phyloP scores from a whole-genome alignment of 2,113 vertebrate species.

The Suricata suricatta region DNA sequence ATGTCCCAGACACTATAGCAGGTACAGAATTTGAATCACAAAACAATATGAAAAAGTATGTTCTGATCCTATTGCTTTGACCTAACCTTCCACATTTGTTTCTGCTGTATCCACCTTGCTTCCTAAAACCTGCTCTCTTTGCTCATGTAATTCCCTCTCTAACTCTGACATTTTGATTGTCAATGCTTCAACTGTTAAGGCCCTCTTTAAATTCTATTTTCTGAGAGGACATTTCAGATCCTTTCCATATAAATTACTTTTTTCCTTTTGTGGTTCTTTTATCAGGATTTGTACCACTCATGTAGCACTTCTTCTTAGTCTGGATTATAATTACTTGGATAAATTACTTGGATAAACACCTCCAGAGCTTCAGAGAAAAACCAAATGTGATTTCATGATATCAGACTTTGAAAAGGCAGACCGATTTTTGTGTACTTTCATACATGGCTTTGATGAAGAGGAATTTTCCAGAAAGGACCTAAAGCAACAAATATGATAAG shows the following conservation, averaged over 20 bases:
- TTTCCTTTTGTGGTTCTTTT: background rate
- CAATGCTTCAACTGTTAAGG: background rate
- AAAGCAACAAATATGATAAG: background rate
- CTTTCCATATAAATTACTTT: background rate
- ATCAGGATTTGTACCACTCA: background rate
- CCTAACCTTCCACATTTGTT: conserved; percentile 2
- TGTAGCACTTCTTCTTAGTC: background rate
- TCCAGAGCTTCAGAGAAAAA: background rate
- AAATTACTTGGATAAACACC: background rate
- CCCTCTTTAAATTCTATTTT: background rate
- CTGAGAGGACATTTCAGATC: background rate
- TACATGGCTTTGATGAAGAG: background rate
- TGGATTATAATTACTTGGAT: background rate
- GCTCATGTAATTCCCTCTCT: background rate
- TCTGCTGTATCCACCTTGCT: background rate
- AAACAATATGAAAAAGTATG: conserved; percentile 48
- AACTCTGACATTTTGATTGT: background rate
- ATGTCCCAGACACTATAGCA: background rate
- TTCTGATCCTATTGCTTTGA: background rate
- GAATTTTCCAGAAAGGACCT: background rate
- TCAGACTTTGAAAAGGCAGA: background rate
- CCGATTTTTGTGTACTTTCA: background rate
- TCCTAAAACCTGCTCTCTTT: background rate
- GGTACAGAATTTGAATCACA: conserved; percentile 55
- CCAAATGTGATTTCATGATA: background rate